Conservation (phyloP, 2,888 invertebrate genomes). For the Morinoia aosen region DNA sequence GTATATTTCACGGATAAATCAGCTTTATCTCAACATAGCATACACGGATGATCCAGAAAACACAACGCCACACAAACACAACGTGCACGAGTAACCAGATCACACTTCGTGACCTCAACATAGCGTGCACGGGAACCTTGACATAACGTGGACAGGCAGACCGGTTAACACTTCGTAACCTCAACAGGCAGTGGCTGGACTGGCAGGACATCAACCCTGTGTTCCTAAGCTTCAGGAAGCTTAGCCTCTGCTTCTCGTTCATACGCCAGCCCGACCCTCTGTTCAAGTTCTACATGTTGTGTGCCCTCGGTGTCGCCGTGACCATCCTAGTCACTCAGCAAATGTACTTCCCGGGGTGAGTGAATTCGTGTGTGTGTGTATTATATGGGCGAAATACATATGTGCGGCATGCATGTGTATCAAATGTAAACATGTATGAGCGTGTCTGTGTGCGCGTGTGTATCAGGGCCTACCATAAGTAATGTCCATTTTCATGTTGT, state of each 20-base stretch:
- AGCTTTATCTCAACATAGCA: too few relatives aligned
- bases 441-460: not conserved
- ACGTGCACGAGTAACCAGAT: too few relatives aligned
- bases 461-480: too few relatives aligned
- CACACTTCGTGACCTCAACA: too few relatives aligned
- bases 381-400: too few relatives aligned
- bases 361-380: constrained; percentile 58
- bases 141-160: not conserved
- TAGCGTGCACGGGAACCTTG: too few relatives aligned
- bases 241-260: constrained; percentile 81
- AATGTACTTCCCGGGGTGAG: constrained; percentile 73
- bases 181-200: constrained; percentile 78
- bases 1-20: too few relatives aligned
- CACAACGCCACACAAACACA: too few relatives aligned
- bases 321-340: constrained; percentile 59
- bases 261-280: constrained; percentile 84
- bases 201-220: constrained; percentile 75
- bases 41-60: too few relatives aligned
- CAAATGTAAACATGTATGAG: not conserved
- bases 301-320: constrained; percentile 57
- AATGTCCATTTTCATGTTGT: too few relatives aligned
- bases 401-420: not conserved
- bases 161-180: not conserved
- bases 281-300: constrained; percentile 84
- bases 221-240: constrained; percentile 78